phyloP scores from a whole-genome alignment of 2,113 vertebrate species.

The Apteryx owenii region DNA sequence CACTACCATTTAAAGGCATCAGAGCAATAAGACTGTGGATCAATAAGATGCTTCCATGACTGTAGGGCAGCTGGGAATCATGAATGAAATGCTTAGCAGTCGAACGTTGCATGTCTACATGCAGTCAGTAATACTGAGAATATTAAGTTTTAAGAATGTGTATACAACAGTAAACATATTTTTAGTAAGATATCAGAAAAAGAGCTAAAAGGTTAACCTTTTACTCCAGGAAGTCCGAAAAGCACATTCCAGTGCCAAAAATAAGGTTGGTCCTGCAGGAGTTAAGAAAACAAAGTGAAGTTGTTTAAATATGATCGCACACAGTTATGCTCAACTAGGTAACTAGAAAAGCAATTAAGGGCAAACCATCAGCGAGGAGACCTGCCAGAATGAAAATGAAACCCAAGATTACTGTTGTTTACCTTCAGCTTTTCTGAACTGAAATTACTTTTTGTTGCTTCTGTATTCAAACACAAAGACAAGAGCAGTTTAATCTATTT shows the following conservation, averaged over 20 bases:
- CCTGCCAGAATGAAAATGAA: constrained; percentile 62
- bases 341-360: constrained; percentile 71
- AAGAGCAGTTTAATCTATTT: constrained; percentile 55
- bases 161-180: background rate
- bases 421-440: constrained; percentile 54
- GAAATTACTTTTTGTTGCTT: constrained; percentile 70
- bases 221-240: background rate
- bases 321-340: constrained; percentile 45
- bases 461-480: constrained; percentile 54
- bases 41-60: background rate
- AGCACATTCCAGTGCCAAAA: background rate
- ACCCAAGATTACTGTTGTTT: constrained; percentile 70
- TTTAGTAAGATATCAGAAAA: background rate
- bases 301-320: constrained; percentile 47
- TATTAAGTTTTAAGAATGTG: background rate
- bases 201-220: background rate
- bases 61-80: background rate
- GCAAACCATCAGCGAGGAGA: constrained; percentile 26
- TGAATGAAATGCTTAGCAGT: background rate
- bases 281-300: constrained; percentile 27
- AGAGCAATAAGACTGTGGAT: background rate
- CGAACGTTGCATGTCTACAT: background rate
- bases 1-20: background rate
- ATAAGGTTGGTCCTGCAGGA: background rate
- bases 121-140: background rate